Conservation (phyloP, 2,797 vertebrate genomes). For the Bufotes viridis region DNA sequence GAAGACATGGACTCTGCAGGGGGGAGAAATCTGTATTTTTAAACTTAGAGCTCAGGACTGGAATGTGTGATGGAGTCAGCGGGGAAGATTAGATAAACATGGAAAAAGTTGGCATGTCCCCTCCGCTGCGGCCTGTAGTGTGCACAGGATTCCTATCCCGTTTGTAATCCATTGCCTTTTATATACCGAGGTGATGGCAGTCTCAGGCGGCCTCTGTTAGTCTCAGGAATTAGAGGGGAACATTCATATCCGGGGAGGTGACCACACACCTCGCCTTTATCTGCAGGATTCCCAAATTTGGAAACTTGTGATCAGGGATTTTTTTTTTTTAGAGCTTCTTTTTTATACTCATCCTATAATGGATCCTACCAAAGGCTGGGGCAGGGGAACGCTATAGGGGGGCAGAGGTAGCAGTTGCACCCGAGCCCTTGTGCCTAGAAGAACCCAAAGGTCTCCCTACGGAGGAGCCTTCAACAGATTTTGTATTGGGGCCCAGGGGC, state of each 20-base stretch:
- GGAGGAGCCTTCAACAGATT: no score
- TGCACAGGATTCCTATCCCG: constrained; percentile 73
- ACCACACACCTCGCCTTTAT: constrained; percentile 55
- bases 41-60: constrained; percentile 66
- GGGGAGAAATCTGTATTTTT: constrained; percentile 66
- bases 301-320: constrained; percentile 28
- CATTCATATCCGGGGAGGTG: constrained; percentile 66
- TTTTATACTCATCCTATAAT: not conserved
- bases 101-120: constrained; percentile 74
- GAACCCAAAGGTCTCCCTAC: no score
- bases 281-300: constrained; percentile 65
- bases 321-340: not conserved
- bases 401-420: no score
- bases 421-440: no score
- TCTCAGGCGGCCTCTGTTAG: constrained; percentile 66
- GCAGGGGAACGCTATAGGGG: no score
- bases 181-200: constrained; percentile 62
- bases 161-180: constrained; percentile 74
- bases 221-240: constrained; percentile 66
- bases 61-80: constrained; percentile 68
- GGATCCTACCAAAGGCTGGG: no score
- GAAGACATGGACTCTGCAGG: constrained; percentile 54
- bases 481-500: no score
- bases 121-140: constrained; percentile 70
- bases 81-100: constrained; percentile 72